Percentiles rank a stretch among this genome's conserved stretches.
Evolutionary conservation across 1,140 invertebrate genomes (phyloP).

Genomic region (Lasioglossum albipes): DNA sequence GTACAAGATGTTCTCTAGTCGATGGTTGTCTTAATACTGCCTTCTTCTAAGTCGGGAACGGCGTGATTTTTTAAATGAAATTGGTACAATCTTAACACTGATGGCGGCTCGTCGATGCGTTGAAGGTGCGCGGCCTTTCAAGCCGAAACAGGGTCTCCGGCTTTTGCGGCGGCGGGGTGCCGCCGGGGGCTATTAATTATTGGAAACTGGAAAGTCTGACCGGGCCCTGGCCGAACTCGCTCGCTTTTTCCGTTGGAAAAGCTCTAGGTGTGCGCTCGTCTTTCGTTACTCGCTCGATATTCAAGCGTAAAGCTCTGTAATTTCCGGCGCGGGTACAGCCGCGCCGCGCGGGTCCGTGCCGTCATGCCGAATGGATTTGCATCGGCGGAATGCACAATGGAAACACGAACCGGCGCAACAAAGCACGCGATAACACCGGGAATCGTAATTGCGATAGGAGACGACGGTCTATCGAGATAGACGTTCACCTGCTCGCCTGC

Average conservation of each 20-base stretch:
- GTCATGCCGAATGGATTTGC: neutral
- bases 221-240: neutral
- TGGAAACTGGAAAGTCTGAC: neutral
- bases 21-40: too few relatives aligned
- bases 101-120: neutral
- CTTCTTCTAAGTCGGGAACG: too few relatives aligned
- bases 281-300: neutral
- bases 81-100: neutral
- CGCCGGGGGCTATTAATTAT: neutral
- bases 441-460: neutral
- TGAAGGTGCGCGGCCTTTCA: neutral
- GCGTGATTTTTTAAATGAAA: too few relatives aligned
- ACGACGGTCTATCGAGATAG: neutral
- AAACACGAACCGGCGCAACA: conserved; percentile 2
- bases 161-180: neutral
- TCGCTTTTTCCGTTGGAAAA: neutral
- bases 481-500: neutral
- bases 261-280: neutral
- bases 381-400: neutral
- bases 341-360: neutral
- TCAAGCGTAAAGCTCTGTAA: neutral
- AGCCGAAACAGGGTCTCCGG: neutral
- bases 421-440: neutral
- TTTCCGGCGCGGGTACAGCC: neutral
- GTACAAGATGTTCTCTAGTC: too few relatives aligned